phyloP scores from a whole-genome alignment of 2,113 vertebrate genomes.

The Lathamus discolor region DNA sequence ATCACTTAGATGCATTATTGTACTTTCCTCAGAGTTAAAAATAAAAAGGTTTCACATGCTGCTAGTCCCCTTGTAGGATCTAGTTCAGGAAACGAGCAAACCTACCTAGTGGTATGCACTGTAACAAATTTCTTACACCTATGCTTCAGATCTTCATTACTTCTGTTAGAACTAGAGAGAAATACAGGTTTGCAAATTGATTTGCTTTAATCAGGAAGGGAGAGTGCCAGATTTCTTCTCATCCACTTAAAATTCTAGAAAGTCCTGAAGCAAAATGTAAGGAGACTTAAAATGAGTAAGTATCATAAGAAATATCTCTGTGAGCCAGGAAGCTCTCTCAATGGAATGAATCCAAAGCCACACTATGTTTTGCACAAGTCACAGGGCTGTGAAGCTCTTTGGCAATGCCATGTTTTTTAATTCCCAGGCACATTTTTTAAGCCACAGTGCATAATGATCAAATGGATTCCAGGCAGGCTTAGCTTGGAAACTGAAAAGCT shows the following conservation, averaged over 20 bases:
- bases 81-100: not conserved
- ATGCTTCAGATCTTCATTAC: not conserved
- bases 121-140: not conserved
- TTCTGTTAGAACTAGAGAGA: not conserved
- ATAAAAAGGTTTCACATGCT: not conserved
- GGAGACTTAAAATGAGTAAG: slow-evolving; percentile 36
- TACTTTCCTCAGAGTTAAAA: not conserved
- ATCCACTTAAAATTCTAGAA: not conserved
- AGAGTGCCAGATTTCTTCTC: not conserved
- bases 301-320: not conserved
- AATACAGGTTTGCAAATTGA: not conserved
- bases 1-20: not conserved
- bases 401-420: slow-evolving; percentile 8
- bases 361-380: slow-evolving; percentile 28
- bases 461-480: slow-evolving; percentile 62
- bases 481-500: slow-evolving; percentile 40
- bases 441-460: slow-evolving; percentile 50
- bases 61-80: not conserved
- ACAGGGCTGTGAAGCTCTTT: not conserved
- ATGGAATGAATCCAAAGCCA: slow-evolving; percentile 39
- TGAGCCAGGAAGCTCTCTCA: slow-evolving; percentile 11
- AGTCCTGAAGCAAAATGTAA: not conserved
- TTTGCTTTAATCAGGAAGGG: not conserved
- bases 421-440: slow-evolving; percentile 52
- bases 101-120: not conserved